Base-by-base conservation (phyloP, 2,888 invertebrate species). In the Mimas tiliae region DNA sequence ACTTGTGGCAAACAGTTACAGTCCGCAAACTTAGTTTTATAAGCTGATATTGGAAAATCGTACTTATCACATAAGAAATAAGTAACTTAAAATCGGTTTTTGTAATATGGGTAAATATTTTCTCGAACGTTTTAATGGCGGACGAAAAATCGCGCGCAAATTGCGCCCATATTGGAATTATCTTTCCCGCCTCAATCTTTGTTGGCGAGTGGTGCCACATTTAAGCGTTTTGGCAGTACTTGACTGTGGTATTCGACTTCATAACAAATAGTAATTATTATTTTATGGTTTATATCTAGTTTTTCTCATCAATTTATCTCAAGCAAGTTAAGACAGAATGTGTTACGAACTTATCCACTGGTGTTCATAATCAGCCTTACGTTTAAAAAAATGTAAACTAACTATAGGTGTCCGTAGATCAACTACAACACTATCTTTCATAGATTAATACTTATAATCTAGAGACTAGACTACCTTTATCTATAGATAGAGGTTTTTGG, bases 141-240 rank as follows among this genome's bases (percentile, higher is more conserved):
- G 80, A 81, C 81, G 77, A 81, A 80, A 86, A 81, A 84, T 81
- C 78, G 83, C 71, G 79, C 77, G 69, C 76, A 83, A 88, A 88
- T 87, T 58, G 72, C 87, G 86, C 84, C 87, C 83, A 86, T 88
- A 83, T 86, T 84, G 80, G 76, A 86, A 83, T 86, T 70, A 77
- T 79, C 81, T 80, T 81, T 78, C 77, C 82, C 80, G 78, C 81
- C 80, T 79, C 75, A 78, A 76, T 75, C 68, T 34, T 55, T 33
- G 38, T 48, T 48, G 16, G 33, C 27, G 53, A 21, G 47, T 19
- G 16, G 53, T 47, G 52, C 42, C 53, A 53, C 53, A 64, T 64
- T 27, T 47, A 47, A 16, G 33, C 19, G 47, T 33, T 53, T 45
- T n/a, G 16, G 53, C 42, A 64, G 45, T 45, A 47, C 7, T 16